These are phyloP conservation scores for Macaria liturata DNA, from an alignment of 2,888 invertebrate species.

Conservation along the genomic window DNA sequence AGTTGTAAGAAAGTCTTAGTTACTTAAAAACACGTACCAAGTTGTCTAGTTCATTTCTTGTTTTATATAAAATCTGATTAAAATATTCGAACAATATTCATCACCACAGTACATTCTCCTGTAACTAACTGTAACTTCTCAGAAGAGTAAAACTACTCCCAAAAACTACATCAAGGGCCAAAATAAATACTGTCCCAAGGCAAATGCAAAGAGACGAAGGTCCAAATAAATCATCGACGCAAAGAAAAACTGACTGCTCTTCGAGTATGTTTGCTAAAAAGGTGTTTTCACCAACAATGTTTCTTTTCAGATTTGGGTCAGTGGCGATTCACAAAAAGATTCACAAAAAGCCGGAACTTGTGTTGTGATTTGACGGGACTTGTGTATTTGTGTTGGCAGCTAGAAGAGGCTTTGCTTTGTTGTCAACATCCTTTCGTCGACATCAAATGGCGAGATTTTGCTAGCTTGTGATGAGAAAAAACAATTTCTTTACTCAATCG, in stretches of 20 bases:
- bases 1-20: too few species aligned
- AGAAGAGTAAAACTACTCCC: too few species aligned
- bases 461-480: not conserved
- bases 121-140: too few species aligned
- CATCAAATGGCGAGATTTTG: too few species aligned
- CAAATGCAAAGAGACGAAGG: constrained; percentile 48
- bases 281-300: constrained; percentile 21
- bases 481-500: not conserved
- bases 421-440: too few species aligned
- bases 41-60: too few species aligned
- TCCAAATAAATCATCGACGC: constrained; percentile 55
- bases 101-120: too few species aligned
- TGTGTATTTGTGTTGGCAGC: constrained; percentile 1
- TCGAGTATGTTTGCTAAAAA: constrained; percentile 29
- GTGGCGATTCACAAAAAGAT: constrained; percentile 4
- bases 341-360: not conserved
- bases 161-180: constrained; percentile 27
- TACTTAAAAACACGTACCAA: too few species aligned
- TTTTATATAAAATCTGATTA: too few species aligned
- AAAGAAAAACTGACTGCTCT: constrained; percentile 38
- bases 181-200: constrained; percentile 43
- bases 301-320: constrained; percentile 20
- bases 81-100: too few species aligned
- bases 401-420: not conserved
- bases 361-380: not conserved